Base-by-base conservation (phyloP, 92 coral and sea anemone genomes). In the Bergia puertoricense region DNA sequence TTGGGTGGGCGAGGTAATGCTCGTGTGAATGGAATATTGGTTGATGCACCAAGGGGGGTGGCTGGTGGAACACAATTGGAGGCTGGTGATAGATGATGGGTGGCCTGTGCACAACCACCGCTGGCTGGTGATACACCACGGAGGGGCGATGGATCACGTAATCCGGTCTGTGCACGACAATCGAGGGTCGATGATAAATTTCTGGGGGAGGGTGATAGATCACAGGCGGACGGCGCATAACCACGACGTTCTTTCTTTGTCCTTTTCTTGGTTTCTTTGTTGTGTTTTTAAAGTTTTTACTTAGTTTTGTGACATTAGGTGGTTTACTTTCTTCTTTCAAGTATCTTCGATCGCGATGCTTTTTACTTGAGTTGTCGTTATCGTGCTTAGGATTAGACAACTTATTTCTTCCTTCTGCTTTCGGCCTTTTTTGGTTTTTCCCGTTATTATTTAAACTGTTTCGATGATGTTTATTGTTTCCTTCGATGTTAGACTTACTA, bases 91-190 rank as follows among this genome's bases (percentile, higher is more conserved):
- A 97, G 18, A 97, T 85, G 41, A 97, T 88, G 10, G 98, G 92
- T 16, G 99, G 99, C 84, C 96, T 92, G 82, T 97, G 99, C 15
- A 97, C 98, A 20, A 97, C 93, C 6, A 97, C 98, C 0, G 99
- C 88, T 13, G 99, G 93, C 86, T 94, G 99, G 42, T 97, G 99
- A 59, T 92, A 82, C 22, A 97, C 98, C 40, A 95, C 94, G 38
- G 96, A 88, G 13, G 99, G 98, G 85, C 94, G 94, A 78, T 97
- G 99, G 79, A 97, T 92, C 38, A 97, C 98, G n/a, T 95, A 88
- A 74, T 95, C 98, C 2, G 99, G 98, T 69, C 96, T 92, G 85
- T 97, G 99, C 71, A 95, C 71, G 9, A 97, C 95, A 59, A 97
- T 90, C 78, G 94, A 96, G 18, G 99, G 99, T 37, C 95, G 94